Evolutionary conservation across 1,140 invertebrate species (phyloP), one percentile per base, ranked within the genome.

Genomic region (Drosophila novamexicana): DNA sequence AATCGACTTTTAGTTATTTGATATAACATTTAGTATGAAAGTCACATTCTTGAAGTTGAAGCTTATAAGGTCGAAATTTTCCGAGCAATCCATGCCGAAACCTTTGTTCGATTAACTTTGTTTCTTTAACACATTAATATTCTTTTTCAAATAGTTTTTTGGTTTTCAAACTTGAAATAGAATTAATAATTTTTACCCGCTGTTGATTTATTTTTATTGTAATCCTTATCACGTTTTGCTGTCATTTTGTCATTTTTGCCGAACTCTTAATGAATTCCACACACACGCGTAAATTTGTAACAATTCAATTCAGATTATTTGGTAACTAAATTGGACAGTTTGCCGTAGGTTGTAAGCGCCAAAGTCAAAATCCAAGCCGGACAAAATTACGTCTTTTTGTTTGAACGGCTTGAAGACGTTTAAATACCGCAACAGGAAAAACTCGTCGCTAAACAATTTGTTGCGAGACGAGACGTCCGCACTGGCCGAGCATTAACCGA

Each of bases 161-260:
- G 63, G 32, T 36, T 32, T 18, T 67, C 8, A 29, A 22, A 39
- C 36, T 63, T 39, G 34, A 32, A 34, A 4, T 8, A 6, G 4
- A 40, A 61, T 18, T n/a, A 40, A 44, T 49, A 32, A 71, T 64
- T 29, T 71, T 86, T 91, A 91, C 90, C 90, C 75, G 90, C 61
- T 77, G 88, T 66, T 74, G 90, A 70, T 80, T 91, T 91, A 91
- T 88, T 91, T 89, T 84, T 91, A n/a, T 78, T 78, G 81, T 91
- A 91, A 90, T 91, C 90, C 86, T 91, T 91, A 88, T 91, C 90
- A 84, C 90, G 90, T 91, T 91, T 91, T 90, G 90, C 90, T 90
- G 90, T 91, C 90, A 91, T 91, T 83, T 91, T 91, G 77, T 86
- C 89, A 91, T 91, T 89, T 91, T 91, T 76, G 68, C 84, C 53